These are phyloP conservation scores for Bergia sp. DNA, from an alignment of 92 coral and sea anemone genomes.

Conservation along the genomic window DNA sequence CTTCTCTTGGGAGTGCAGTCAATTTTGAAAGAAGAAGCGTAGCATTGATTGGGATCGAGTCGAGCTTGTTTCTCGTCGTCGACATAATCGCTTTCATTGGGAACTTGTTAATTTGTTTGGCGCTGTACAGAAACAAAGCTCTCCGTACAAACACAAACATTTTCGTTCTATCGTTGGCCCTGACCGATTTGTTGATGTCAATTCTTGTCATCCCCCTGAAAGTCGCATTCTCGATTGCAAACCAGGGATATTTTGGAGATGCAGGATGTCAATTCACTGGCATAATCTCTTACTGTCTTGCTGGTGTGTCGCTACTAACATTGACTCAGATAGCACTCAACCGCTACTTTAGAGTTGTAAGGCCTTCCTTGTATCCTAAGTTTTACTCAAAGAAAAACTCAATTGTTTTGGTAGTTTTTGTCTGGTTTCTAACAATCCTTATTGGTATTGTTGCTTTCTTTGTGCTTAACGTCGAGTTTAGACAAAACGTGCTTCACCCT, in stretches of 20 bases:
- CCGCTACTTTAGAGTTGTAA: constrained; percentile 8
- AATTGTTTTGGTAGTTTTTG: neutral
- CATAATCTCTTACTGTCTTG: constrained; percentile 1
- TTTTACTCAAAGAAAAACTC: constrained; percentile 10
- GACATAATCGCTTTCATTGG: constrained; percentile 14
- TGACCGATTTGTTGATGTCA: constrained; percentile 30
- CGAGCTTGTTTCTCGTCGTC: constrained; percentile 2
- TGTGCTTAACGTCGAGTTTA: neutral
- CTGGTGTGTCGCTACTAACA: constrained; percentile 7
- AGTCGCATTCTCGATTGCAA: constrained; percentile 1
- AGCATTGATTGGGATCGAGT: neutral
- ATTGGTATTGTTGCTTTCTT: neutral
- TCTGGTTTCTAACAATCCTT: constrained; percentile 7
- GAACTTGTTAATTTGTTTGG: constrained; percentile 26
- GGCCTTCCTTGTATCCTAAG: constrained; percentile 11
- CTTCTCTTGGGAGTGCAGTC: constrained; percentile 4
- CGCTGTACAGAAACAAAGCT: constrained; percentile 15
- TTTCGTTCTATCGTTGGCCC: constrained; percentile 11
- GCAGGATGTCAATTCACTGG: constrained; percentile 23
- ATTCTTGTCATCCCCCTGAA: constrained; percentile 18
- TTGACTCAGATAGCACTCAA: constrained; percentile 24
- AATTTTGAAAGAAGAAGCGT: neutral
- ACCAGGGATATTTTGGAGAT: constrained; percentile 13
- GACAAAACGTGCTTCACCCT: neutral
- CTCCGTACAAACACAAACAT: constrained; percentile 24